A percentile compares a stretch with the other conserved stretches of the same genome.
These are phyloP conservation scores for Trissonchulus sp. DNA, from an alignment of 2,888 invertebrate species.

Conservation along the genomic window DNA sequence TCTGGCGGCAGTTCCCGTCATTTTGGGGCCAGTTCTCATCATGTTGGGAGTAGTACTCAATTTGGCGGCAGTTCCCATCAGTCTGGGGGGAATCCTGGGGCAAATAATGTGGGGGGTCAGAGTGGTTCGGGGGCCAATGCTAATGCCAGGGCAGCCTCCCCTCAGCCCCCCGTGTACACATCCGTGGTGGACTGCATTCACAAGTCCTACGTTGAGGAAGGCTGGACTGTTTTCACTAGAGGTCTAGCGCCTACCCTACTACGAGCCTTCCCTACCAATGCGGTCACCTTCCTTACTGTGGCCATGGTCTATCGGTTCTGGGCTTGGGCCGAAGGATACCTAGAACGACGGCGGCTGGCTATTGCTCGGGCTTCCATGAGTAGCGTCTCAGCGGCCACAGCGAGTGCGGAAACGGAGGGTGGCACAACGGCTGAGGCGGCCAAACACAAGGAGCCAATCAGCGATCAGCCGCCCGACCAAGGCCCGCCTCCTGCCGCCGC, in stretches of 20 bases:
- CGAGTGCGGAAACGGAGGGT: background rate
- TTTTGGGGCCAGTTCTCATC: no score
- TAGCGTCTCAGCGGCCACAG: background rate
- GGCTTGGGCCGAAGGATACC: background rate
- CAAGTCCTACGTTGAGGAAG: conserved; percentile 65
- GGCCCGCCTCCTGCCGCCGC: background rate
- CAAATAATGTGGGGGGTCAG: no score
- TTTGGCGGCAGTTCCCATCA: background rate
- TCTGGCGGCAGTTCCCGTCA: no score
- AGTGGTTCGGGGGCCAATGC: background rate
- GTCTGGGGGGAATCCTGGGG: background rate
- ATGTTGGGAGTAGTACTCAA: no score
- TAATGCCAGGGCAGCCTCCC: background rate
- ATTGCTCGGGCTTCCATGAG: background rate
- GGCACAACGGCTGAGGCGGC: background rate
- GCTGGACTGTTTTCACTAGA: conserved; percentile 64
- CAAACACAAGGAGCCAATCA: background rate
- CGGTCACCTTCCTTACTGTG: conserved; percentile 81
- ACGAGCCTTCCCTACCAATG: conserved; percentile 86
- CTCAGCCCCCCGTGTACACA: conserved; percentile 58
- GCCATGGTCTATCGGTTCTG: conserved; percentile 47
- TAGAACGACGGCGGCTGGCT: background rate
- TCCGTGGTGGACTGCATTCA: conserved; percentile 69
- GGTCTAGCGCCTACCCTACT: conserved; percentile 72
- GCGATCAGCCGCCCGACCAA: background rate